Evolutionary conservation across 2,888 invertebrate species (phyloP).

Genomic region (Shargacucullia verbasci): DNA sequence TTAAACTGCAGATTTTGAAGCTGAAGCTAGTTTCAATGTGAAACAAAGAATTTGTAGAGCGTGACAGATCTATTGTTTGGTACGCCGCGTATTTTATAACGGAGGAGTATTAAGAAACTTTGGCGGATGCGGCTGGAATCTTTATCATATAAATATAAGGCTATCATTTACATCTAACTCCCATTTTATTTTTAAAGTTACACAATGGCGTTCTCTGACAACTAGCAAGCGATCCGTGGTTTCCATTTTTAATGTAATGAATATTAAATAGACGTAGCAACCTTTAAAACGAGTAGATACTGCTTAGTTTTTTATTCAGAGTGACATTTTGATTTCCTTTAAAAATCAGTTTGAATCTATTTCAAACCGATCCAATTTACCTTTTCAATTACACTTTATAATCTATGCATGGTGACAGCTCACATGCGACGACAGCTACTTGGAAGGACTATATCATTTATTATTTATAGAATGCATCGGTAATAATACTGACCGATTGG

Average conservation of each 20-base stretch:
- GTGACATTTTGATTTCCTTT: not conserved
- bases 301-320: not conserved
- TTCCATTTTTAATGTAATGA: no score
- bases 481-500: not conserved
- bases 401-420: not conserved
- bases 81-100: no score
- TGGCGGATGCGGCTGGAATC: no score
- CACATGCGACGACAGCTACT: not conserved
- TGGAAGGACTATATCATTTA: not conserved
- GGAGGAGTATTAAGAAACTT: no score
- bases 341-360: not conserved
- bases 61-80: not conserved
- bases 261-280: no score
- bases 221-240: no score
- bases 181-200: no score
- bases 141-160: no score
- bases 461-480: not conserved
- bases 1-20: not conserved
- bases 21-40: not conserved
- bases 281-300: no score
- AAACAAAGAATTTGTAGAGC: not conserved
- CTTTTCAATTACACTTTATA: not conserved
- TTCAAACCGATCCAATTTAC: not conserved
- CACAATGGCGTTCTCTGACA: no score
- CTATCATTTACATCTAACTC: no score